A percentile compares a stretch with the other conserved stretches of the same genome.
Conservation (phyloP, 2,888 invertebrate species). For the Lottia scabra region DNA sequence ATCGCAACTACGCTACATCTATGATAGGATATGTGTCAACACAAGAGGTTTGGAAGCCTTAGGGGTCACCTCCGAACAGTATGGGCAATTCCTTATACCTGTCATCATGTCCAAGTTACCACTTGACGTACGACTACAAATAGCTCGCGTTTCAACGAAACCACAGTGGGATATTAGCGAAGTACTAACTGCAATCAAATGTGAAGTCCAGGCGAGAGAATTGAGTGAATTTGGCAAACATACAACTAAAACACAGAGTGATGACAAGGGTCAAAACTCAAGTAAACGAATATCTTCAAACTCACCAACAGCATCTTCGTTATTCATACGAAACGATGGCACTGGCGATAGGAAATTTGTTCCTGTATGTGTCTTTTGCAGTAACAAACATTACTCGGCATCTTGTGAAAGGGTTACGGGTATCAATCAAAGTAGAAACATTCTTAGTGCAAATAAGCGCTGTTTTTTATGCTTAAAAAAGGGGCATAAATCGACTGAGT, state of each 20-base stretch:
- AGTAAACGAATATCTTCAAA: too few relatives aligned
- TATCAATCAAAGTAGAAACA: not conserved
- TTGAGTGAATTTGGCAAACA: too few relatives aligned
- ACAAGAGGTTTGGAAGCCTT: not conserved
- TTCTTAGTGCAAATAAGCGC: not conserved
- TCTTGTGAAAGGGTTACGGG: conserved; percentile 5
- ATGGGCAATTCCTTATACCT: conserved; percentile 7
- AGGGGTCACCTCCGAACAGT: conserved; percentile 1
- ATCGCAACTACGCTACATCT: not conserved
- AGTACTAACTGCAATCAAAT: not conserved
- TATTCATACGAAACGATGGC: not conserved
- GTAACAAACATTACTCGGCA: not conserved
- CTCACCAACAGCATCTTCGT: not conserved
- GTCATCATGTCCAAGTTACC: conserved; percentile 10
- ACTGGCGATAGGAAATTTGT: not conserved
- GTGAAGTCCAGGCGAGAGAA: conserved; percentile 5
- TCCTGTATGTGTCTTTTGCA: conserved; percentile 5
- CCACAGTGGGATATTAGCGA: not conserved
- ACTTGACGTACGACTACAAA: not conserved
- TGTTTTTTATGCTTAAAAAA: conserved; percentile 8
- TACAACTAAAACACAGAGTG: not conserved
- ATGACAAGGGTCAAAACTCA: not conserved
- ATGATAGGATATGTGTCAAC: not conserved
- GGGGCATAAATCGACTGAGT: not conserved
- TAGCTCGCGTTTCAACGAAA: not conserved